Evolutionary conservation across 35 echinoderm and acorn worm genomes (phyloP).

Genomic region (Stichopus chloronotus): DNA sequence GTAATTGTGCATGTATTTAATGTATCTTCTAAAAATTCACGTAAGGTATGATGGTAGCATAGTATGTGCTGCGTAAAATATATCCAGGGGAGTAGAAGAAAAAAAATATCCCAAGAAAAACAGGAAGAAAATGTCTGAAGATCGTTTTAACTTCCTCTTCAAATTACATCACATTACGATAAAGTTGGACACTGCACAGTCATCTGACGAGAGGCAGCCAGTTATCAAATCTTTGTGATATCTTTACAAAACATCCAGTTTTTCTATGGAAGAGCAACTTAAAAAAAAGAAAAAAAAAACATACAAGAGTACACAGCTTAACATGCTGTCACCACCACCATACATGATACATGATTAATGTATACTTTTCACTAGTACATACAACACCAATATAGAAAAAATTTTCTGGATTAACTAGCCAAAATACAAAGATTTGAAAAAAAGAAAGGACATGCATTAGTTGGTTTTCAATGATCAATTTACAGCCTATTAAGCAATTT

Average conservation of each 20-base stretch:
- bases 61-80: neutral
- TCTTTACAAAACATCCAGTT: neutral
- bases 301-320: slow-evolving; percentile 39
- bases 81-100: neutral
- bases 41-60: neutral
- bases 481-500: slow-evolving; percentile 23
- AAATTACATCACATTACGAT: slow-evolving; percentile 27
- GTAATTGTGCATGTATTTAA: neutral
- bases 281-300: neutral
- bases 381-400: slow-evolving; percentile 49
- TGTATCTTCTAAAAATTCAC: neutral
- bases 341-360: slow-evolving; percentile 35
- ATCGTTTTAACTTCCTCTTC: neutral
- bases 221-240: slow-evolving; percentile 19
- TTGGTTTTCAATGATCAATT: slow-evolving; percentile 43
- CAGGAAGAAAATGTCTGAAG: neutral
- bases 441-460: slow-evolving; percentile 50
- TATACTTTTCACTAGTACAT: slow-evolving; percentile 56
- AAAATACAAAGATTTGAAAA: neutral
- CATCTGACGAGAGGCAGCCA: neutral
- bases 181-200: neutral
- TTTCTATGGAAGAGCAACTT: slow-evolving; percentile 54
- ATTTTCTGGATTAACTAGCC: slow-evolving; percentile 7
- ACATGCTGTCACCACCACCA: slow-evolving; percentile 51
- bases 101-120: neutral